Evolutionary conservation across 2,888 invertebrate species (phyloP), one percentile per base, ranked within the genome.

Genomic region (Sericinus montela): DNA sequence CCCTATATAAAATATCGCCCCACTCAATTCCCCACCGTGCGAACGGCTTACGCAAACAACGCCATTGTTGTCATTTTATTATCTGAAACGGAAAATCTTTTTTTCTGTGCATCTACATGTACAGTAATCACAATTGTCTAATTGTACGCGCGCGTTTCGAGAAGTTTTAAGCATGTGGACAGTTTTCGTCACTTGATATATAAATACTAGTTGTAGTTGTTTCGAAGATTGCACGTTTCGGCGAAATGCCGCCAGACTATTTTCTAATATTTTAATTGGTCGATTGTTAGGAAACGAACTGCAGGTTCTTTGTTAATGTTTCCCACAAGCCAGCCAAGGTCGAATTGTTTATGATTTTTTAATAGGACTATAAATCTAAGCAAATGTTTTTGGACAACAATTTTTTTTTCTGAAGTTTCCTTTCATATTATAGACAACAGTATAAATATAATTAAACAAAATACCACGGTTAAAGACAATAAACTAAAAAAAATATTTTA

Each of bases 11-110:
- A 87, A 84, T 86, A 78, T 68, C 72, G 78, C 87, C 87, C 86
- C 87, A 85, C 87, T 83, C 74, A 57, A 64, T 65, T 60, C 66
- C 69, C 67, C 69, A 68, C 65, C 85, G 85, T 86, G 86, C 75
- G 86, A 83, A 79, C 48, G 57, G 54, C 70, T 88, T 87, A 73
- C 86, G 84, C 79, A 86, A 87, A 73, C 72, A 57, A 56, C 62
- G 54, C 83, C 63, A 88, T 88, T 88, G 87, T 87, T 86, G 85
- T 85, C 86, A 83, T 84, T 83, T 79, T 75, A 86, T 84, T 88
- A 86, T 87, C 88, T 87, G 80, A 85, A 80, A 86, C 84, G 86
- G 87, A 85, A 87, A 87, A 88, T 88, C 88, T 87, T 86, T 86
- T 19, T 82, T 87, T 86, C 80, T 79, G 68, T 66, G 60, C 74